Base-by-base conservation (phyloP, 23 tunicate species). In the Ascidia mentula region DNA sequence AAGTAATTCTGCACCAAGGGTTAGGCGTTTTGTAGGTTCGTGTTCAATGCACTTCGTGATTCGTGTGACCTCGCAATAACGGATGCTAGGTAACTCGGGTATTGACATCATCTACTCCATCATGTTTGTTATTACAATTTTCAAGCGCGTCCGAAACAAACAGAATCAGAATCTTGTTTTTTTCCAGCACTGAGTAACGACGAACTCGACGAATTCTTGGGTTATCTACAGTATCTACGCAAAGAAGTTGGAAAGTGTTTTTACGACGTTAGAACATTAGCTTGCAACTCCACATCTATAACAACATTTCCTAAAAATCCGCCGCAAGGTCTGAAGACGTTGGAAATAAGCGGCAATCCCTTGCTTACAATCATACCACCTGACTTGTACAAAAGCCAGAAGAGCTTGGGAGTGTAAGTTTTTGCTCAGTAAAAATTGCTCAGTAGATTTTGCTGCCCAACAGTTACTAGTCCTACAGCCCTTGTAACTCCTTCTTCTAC, bases 301-400 rank as follows among this genome's bases (percentile, higher is more conserved):
- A 37, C 80, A 4, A 4, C 28, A 28, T 28, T 91, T 18, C 97
- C 97, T 0, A 31, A 38, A 18, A 26, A 26, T 3, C 73, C 85
- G 45, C 83, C 86, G 20, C 73, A 77, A 20, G 76, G 77, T 0
- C 38, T 91, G 59, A 31, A 20, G n/a, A 81, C 37, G 7, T 75
- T 82, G 18, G 31, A 18, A 3, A 76, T 91, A 31, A 36, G 80
- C 36, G 40, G 59, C 72, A 91, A 91, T 73, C 79, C 86, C 30
- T 75, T 40, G 32, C 60, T 91, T 22, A 84, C 86, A 0, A 24
- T 8, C 12, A 77, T 91, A 32, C 87, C 97, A 3, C 87, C 82
- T 24, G 34, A 71, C 31, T 9, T 45, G 7, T 91, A 77, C 40
- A 26, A 59, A n/a, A 36, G 46, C 18, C 97, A 91, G 69, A 61